These are phyloP conservation scores for Solen grandis DNA, from an alignment of 1,140 invertebrate genomes.

Conservation along the genomic window DNA sequence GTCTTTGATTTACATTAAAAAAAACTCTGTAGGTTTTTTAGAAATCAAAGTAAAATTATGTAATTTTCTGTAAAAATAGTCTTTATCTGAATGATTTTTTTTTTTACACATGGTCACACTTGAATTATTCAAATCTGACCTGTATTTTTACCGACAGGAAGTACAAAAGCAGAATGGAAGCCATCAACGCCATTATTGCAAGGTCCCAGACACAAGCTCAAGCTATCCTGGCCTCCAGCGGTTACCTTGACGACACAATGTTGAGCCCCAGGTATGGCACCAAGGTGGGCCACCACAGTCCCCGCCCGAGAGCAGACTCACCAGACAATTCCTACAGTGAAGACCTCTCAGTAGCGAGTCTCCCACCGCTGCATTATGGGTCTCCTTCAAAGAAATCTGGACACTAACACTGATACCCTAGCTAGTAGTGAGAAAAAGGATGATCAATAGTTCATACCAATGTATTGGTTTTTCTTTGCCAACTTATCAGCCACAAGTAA, in stretches of 20 bases:
- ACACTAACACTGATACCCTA: background rate
- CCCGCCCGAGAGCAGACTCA: constrained; percentile 1
- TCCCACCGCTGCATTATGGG: constrained; percentile 47
- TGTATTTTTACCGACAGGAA: no score
- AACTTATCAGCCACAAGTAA: no score
- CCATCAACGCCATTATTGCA: constrained; percentile 78
- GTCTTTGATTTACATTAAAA: no score
- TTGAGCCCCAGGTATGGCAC: background rate
- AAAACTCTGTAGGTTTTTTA: no score
- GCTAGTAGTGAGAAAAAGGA: background rate
- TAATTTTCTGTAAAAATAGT: no score
- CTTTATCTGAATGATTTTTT: no score
- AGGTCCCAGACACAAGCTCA: constrained; percentile 76
- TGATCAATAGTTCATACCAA: no score
- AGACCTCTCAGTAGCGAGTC: constrained; percentile 46
- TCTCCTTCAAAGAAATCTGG: constrained; percentile 10
- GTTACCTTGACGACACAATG: constrained; percentile 60
- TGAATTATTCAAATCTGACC: no score
- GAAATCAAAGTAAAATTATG: no score
- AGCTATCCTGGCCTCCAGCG: constrained; percentile 70
- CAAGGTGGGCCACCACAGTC: background rate
- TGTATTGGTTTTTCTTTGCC: no score
- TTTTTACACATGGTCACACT: no score
- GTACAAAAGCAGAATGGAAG: constrained; percentile 75
- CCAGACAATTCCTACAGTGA: constrained; percentile 45